These are phyloP conservation scores for Gorsachius goisagi DNA, from an alignment of 2,113 vertebrate genomes.

Conservation along the genomic window DNA sequence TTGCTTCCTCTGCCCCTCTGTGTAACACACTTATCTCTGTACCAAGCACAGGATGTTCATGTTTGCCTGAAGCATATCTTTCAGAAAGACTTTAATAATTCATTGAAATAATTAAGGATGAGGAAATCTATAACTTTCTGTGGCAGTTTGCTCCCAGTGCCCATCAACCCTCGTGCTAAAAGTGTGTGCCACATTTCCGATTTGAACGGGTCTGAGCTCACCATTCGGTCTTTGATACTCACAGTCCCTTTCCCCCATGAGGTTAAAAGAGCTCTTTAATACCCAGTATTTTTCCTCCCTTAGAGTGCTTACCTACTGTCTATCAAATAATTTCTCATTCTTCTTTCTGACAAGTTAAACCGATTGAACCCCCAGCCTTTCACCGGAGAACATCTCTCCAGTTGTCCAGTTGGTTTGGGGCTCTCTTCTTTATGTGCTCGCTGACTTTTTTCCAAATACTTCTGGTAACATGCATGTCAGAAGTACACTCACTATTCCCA, in stretches of 20 bases:
- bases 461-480: background rate
- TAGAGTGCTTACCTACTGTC: background rate
- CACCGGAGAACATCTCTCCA: background rate
- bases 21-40: background rate
- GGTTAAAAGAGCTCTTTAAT: background rate
- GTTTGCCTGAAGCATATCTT: slow-evolving; percentile 28
- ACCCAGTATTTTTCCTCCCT: background rate
- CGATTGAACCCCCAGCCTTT: background rate
- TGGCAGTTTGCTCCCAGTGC: background rate
- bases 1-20: background rate
- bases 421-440: background rate
- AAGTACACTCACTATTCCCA: background rate
- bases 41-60: background rate
- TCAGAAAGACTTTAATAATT: slow-evolving; percentile 43
- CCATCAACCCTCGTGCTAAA: background rate
- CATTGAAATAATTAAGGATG: slow-evolving; percentile 26
- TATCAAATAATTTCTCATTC: background rate
- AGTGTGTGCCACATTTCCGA: background rate
- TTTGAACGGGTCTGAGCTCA: background rate
- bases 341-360: background rate
- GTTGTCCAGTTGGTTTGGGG: background rate
- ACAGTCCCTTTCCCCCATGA: background rate
- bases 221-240: background rate
- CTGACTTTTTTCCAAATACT: background rate
- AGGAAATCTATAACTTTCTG: slow-evolving; percentile 26